These are phyloP conservation scores for Dendrolimus punctatus DNA, from an alignment of 1,140 invertebrate species.

Conservation along the genomic window DNA sequence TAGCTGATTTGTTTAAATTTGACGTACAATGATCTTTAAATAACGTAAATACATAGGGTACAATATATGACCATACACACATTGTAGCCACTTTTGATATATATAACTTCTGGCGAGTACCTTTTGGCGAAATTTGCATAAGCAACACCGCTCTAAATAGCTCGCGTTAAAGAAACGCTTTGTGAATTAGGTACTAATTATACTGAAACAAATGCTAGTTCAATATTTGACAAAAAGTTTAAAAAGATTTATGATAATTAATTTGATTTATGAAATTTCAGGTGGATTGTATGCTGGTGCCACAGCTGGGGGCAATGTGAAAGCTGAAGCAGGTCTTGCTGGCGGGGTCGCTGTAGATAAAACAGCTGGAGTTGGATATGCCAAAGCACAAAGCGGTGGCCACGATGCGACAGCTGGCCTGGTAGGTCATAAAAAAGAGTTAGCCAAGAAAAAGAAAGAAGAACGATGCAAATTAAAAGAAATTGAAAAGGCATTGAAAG, in stretches of 20 bases:
- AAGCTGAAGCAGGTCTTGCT: constrained; percentile 54
- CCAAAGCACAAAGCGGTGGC: constrained; percentile 43
- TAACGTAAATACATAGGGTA: too few species aligned
- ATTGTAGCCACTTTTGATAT: too few species aligned
- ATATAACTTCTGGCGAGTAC: too few species aligned
- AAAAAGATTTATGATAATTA: not conserved
- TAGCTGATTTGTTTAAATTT: too few species aligned
- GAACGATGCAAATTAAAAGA: constrained; percentile 35
- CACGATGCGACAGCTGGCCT: constrained; percentile 37
- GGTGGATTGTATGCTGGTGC: constrained; percentile 64
- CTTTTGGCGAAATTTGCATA: too few species aligned
- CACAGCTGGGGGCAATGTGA: constrained; percentile 58
- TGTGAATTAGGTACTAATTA: not conserved
- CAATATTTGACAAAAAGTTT: not conserved
- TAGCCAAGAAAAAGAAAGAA: constrained; percentile 30
- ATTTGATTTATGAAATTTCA: constrained; percentile 13
- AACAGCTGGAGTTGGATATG: constrained; percentile 38
- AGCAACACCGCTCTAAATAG: too few species aligned
- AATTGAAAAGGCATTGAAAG: constrained; percentile 24
- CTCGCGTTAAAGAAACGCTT: too few species aligned
- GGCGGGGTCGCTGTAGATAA: constrained; percentile 39
- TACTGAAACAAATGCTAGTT: not conserved
- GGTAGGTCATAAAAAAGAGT: constrained; percentile 47
- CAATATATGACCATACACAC: too few species aligned
- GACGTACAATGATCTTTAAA: too few species aligned